Evolutionary conservation across 2,888 invertebrate genomes (phyloP).

Genomic region (Ormia ochracea): DNA sequence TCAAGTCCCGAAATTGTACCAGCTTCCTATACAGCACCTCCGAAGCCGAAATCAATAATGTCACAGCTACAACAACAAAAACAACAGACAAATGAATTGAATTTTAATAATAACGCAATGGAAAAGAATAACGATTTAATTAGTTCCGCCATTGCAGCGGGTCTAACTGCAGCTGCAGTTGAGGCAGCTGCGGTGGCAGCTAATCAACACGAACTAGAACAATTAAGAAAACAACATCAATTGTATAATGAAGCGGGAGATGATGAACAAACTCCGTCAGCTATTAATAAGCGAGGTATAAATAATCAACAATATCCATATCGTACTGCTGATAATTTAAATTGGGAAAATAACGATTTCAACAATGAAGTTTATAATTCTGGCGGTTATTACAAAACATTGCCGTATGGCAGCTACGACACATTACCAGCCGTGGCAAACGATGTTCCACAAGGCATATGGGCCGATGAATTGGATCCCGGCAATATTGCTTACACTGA

Average conservation of each 20-base stretch:
- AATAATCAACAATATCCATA: constrained; percentile 67
- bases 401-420: constrained; percentile 63
- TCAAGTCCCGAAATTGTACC: constrained; percentile 74
- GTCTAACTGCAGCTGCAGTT: constrained; percentile 69
- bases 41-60: constrained; percentile 56
- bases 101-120: constrained; percentile 41
- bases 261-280: constrained; percentile 61
- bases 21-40: constrained; percentile 70
- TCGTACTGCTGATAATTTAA: constrained; percentile 10
- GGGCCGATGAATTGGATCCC: constrained; percentile 75
- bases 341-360: constrained; percentile 24
- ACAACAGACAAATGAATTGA: constrained; percentile 23
- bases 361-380: constrained; percentile 39
- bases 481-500: constrained; percentile 69
- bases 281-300: constrained; percentile 73
- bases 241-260: constrained; percentile 62
- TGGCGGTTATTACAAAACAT: constrained; percentile 53
- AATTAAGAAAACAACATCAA: constrained; percentile 62
- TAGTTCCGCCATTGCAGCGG: constrained; percentile 65
- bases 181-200: constrained; percentile 70
- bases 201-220: constrained; percentile 65
- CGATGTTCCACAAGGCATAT: constrained; percentile 71
- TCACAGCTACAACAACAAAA: constrained; percentile 33
- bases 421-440: constrained; percentile 27
- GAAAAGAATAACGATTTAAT: constrained; percentile 67